A percentile compares a stretch with the other conserved stretches of the same genome.
These are phyloP conservation scores for Ianthella basta DNA, from an alignment of 37 sponge, comb jelly and placozoan genomes.

Conservation along the genomic window DNA sequence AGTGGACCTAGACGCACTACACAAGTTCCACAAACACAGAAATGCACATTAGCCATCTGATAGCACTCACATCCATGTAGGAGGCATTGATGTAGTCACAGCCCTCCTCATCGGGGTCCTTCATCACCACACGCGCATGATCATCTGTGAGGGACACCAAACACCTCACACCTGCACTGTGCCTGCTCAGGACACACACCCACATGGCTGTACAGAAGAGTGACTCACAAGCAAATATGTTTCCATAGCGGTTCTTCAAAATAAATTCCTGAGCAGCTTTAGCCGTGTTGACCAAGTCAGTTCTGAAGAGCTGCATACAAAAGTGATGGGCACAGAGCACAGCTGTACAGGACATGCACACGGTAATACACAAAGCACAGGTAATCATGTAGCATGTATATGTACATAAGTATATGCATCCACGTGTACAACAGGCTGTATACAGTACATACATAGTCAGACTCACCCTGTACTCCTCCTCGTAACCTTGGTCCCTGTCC, in stretches of 20 bases:
- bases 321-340: not conserved
- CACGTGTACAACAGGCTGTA: not conserved
- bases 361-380: not conserved
- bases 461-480: constrained; percentile 65
- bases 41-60: not conserved
- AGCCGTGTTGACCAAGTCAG: not conserved
- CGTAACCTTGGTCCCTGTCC: constrained; percentile 71
- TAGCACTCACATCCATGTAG: constrained; percentile 11
- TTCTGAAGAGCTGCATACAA: constrained; percentile 18
- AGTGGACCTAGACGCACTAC: constrained; percentile 54
- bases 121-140: constrained; percentile 11
- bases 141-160: constrained; percentile 10
- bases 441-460: not conserved
- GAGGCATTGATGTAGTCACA: constrained; percentile 32
- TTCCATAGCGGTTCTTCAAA: constrained; percentile 38
- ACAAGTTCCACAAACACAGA: not conserved
- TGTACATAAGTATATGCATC: not conserved
- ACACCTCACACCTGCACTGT: not conserved
- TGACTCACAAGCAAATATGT: constrained; percentile 44
- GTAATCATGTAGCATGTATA: not conserved
- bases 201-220: not conserved
- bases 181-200: not conserved
- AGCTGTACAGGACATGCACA: not conserved
- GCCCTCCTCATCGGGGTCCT: not conserved
- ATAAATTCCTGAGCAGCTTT: not conserved